These are phyloP conservation scores for Cantharis nigra DNA, from an alignment of 2,888 invertebrate genomes.

Conservation along the genomic window DNA sequence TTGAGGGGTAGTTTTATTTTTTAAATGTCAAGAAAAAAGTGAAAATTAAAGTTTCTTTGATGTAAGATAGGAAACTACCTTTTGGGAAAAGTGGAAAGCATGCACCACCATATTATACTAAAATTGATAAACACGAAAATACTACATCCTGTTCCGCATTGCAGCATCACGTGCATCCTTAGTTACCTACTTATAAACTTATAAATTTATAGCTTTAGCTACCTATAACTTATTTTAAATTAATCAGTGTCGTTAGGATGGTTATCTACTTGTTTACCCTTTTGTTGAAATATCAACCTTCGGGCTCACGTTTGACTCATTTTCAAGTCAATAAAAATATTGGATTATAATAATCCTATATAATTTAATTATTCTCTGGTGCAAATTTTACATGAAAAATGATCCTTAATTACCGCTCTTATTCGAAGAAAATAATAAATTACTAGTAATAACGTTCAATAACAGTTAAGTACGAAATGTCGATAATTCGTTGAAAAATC, in stretches of 20 bases:
- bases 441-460: not conserved
- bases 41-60: not conserved
- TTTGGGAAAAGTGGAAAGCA: constrained; percentile 5
- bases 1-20: not conserved
- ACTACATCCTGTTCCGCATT: constrained; percentile 31
- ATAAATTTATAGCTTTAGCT: not conserved
- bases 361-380: no score
- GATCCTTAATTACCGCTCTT: not conserved
- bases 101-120: not conserved
- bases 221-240: not conserved
- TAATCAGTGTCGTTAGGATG: not conserved
- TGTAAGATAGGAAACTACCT: not conserved
- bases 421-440: not conserved
- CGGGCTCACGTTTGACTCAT: not conserved
- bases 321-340: no score
- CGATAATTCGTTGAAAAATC: not conserved
- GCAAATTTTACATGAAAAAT: not conserved
- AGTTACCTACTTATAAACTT: not conserved
- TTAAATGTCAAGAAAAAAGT: not conserved
- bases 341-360: no score
- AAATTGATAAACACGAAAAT: not conserved
- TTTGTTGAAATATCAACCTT: not conserved
- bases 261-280: not conserved
- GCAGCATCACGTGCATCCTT: constrained; percentile 35
- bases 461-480: not conserved